A percentile compares a stretch with the other conserved stretches of the same genome.
Conservation (phyloP, 2,797 vertebrate genomes). For the Alectoris magna region DNA sequence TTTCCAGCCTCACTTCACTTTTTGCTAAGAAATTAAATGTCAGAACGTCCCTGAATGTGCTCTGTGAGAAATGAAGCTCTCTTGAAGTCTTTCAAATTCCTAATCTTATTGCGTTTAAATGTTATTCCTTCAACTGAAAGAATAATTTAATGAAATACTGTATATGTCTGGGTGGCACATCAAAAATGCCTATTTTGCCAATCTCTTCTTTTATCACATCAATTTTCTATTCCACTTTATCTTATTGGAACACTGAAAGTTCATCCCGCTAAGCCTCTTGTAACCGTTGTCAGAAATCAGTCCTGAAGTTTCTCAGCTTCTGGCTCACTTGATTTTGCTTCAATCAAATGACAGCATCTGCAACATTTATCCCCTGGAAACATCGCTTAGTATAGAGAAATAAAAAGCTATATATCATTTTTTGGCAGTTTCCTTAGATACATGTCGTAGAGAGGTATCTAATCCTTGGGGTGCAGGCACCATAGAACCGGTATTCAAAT, state of each 20-base stretch:
- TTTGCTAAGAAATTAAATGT: slow-evolving; percentile 55
- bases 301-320: background rate
- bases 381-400: background rate
- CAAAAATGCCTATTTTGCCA: background rate
- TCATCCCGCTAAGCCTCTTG: background rate
- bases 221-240: background rate
- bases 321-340: background rate
- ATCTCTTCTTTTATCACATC: slow-evolving; percentile 11
- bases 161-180: background rate
- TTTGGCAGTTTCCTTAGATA: background rate
- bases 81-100: slow-evolving; percentile 41
- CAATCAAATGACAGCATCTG: background rate
- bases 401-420: background rate
- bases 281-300: slow-evolving; percentile 8
- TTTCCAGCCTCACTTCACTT: background rate
- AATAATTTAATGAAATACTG: slow-evolving; percentile 19
- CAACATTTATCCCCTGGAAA: background rate
- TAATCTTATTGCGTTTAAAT: slow-evolving; percentile 30
- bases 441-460: background rate
- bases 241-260: background rate
- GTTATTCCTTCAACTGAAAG: slow-evolving; percentile 29
- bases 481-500: background rate
- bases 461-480: background rate
- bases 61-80: slow-evolving; percentile 41
- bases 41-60: slow-evolving; percentile 29